Percentiles rank a stretch among this genome's conserved stretches.
Conservation (phyloP, 2,888 invertebrate genomes). For the Drosophila silvestris region DNA sequence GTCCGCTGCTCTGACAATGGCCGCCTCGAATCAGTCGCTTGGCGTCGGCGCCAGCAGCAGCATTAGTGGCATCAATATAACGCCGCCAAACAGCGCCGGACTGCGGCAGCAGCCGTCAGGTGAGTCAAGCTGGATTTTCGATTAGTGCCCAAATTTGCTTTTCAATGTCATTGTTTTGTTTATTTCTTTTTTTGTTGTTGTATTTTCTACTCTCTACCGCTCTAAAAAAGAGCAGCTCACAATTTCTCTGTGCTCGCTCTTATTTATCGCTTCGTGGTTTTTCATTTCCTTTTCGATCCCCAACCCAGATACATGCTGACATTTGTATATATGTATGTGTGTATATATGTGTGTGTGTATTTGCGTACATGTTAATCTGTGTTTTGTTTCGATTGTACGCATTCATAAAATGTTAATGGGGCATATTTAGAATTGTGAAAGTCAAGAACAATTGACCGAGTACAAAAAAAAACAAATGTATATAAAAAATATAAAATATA, state of each 20-base stretch:
- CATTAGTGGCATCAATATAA: constrained; percentile 76
- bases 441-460: neutral
- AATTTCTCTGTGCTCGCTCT: constrained; percentile 14
- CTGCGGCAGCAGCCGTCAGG: constrained; percentile 81
- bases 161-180: constrained; percentile 61
- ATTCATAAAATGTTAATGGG: neutral
- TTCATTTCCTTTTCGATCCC: constrained; percentile 39
- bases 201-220: constrained; percentile 2
- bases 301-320: constrained; percentile 1
- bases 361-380: constrained; percentile 36
- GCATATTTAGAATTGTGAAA: neutral
- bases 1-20: constrained; percentile 69
- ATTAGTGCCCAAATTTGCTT: constrained; percentile 38
- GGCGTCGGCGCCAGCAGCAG: constrained; percentile 66
- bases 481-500: neutral
- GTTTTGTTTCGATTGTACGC: constrained; percentile 35
- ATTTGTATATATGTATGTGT: neutral
- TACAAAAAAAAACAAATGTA: neutral
- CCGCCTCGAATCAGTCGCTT: constrained; percentile 76
- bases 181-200: constrained; percentile 10
- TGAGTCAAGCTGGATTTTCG: constrained; percentile 60
- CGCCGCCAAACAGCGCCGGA: constrained; percentile 83
- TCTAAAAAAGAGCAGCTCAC: constrained; percentile 21
- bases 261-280: constrained; percentile 30
- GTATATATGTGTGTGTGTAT: constrained; percentile 5